Conservation (phyloP, 2,113 vertebrate genomes). For the Ctenomys sociabilis region DNA sequence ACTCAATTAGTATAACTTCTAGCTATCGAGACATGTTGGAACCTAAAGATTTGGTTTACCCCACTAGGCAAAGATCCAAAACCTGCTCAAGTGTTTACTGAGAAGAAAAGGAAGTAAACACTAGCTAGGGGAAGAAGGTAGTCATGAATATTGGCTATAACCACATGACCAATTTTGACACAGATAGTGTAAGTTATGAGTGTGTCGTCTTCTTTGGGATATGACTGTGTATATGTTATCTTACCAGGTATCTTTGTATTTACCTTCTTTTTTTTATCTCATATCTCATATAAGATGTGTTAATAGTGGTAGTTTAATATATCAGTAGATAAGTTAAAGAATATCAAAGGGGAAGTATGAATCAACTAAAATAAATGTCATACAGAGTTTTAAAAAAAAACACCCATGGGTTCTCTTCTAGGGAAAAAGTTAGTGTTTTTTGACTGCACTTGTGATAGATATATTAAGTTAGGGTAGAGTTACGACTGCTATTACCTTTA, state of each 20-base stretch:
- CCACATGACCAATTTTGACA: neutral
- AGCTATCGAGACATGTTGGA: neutral
- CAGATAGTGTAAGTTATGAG: neutral
- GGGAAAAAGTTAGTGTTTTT: neutral
- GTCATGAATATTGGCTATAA: neutral
- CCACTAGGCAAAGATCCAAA: neutral
- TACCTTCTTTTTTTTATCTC: neutral
- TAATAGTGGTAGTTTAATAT: neutral
- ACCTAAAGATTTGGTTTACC: neutral
- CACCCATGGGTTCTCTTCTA: neutral
- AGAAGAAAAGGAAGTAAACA: neutral
- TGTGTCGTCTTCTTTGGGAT: constrained; percentile 10
- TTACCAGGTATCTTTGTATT: constrained; percentile 26
- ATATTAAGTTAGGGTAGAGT: neutral
- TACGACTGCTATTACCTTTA: neutral
- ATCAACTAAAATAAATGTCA: neutral
- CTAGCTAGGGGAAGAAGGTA: neutral
- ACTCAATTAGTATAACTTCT: neutral
- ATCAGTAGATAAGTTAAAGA: neutral
- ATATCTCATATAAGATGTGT: neutral
- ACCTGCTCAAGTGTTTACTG: neutral
- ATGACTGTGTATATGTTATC: neutral
- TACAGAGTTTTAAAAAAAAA: neutral
- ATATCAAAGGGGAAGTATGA: neutral
- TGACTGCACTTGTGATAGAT: neutral